Base-by-base conservation (phyloP, 1,140 invertebrate genomes). In the Trypoxylus dichotomus region DNA sequence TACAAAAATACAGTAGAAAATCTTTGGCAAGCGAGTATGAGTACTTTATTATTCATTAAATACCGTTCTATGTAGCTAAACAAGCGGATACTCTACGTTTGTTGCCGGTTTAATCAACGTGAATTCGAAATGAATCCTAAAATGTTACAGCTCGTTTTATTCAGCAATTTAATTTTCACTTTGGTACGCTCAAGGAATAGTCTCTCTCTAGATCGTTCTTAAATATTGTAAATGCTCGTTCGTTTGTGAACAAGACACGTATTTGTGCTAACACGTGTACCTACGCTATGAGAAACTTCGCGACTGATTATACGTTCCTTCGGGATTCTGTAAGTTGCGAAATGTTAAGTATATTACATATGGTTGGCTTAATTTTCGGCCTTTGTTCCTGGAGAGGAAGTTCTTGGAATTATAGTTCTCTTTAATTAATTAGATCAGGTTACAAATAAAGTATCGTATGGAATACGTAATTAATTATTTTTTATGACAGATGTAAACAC, bases 261-360 rank as follows among this genome's bases (percentile, higher is more conserved):
- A 68, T 25, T 68, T 29, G 60, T 68, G 27, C 60, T 29, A 68
- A 68, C 60, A 68, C 60, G 60, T 68, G 60, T 24, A 68, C 13
- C 60, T 68, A 68, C 60, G 15, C 60, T 24, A 68, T 68, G 60
- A 27, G 25, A 68, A 68, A 68, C 60, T 68, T 68, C 47, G 19
- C 19, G 27, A 68, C 60, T 68, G 60, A 68, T 68, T 68, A 68
- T 29, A 68, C 27, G 60, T 68, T 68, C 60, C 60, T 24, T 24
- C 7, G 60, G 24, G 60, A 68, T 68, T 68, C 24, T 24, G 11
- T 29, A 25, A 68, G 60, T 68, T 24, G 24, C 60, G 60, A 68
- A 68, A 68, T 68, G 60, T 68, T 68, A 68, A 68, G 60, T 68
- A 68, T 68, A 68, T 68, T 68, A 68, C 60, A 68, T 68, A 68